Evolutionary conservation across 2,797 vertebrate species (phyloP).

Genomic region (Bovichtus diacanthus): DNA sequence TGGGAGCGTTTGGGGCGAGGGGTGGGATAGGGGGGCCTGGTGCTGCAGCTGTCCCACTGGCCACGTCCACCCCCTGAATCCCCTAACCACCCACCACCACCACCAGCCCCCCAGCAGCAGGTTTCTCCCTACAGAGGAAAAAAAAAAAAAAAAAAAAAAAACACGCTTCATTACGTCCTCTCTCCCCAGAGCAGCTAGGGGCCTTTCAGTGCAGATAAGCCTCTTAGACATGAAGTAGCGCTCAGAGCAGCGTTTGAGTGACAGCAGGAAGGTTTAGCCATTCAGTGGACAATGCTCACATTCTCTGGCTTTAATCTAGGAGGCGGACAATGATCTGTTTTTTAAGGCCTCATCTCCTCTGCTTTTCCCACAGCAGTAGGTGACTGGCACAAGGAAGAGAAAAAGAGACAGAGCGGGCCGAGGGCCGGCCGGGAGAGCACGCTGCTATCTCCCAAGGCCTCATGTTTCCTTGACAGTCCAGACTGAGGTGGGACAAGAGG

Average conservation of each 20-base stretch:
- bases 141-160: slow-evolving; percentile 86
- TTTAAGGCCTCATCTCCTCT: slow-evolving; percentile 98
- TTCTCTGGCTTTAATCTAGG: slow-evolving; percentile 99
- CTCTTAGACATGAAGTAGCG: slow-evolving; percentile 99
- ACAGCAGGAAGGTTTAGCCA: slow-evolving; percentile 99
- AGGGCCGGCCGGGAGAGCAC: slow-evolving; percentile 63
- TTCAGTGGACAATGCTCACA: slow-evolving; percentile 99
- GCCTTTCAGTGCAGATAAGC: slow-evolving; percentile 99
- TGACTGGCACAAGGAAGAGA: slow-evolving; percentile 90
- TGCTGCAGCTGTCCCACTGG: slow-evolving; percentile 95
- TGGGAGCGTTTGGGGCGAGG: slow-evolving; percentile 41
- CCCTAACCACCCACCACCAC: slow-evolving; percentile 55
- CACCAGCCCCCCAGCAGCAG: slow-evolving; percentile 87
- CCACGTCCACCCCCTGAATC: slow-evolving; percentile 87
- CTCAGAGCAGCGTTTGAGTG: slow-evolving; percentile 99
- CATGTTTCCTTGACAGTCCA: slow-evolving; percentile 90
- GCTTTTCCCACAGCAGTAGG: slow-evolving; percentile 99
- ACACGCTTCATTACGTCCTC: slow-evolving; percentile 99
- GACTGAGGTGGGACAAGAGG: slow-evolving; percentile 72
- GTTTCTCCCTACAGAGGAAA: slow-evolving; percentile 95
- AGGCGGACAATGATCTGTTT: slow-evolving; percentile 99
- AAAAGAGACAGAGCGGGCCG: slow-evolving; percentile 84
- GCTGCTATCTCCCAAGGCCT: slow-evolving; percentile 91
- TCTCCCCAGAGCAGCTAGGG: slow-evolving; percentile 98
- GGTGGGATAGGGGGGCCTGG: slow-evolving; percentile 81